Conservation (phyloP, 30 jellyfish, hydroid and myxozoan genomes). For the Sanderia malayensis region DNA sequence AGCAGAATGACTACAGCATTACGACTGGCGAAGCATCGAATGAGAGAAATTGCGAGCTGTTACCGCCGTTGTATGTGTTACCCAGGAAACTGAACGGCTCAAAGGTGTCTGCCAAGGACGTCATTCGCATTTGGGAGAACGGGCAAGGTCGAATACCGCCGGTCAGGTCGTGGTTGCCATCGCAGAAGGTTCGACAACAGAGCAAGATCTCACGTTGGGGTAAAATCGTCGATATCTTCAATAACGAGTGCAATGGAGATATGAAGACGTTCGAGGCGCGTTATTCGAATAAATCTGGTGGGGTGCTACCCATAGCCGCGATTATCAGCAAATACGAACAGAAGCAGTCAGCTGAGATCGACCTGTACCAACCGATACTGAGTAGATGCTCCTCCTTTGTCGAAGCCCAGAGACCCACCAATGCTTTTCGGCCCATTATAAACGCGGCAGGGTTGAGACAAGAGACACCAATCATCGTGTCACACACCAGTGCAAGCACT, state of each 20-base stretch:
- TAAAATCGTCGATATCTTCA: slow-evolving; percentile 86
- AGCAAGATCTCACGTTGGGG: slow-evolving; percentile 96
- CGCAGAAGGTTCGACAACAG: slow-evolving; percentile 88
- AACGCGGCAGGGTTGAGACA: neutral
- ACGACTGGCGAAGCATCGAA: neutral
- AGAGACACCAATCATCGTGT: neutral
- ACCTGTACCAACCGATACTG: slow-evolving; percentile 33
- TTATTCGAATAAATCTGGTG: slow-evolving; percentile 67
- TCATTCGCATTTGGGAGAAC: slow-evolving; percentile 85
- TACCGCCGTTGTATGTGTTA: slow-evolving; percentile 34
- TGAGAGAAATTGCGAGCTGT: neutral
- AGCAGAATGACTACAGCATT: too few species aligned
- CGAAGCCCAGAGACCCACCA: neutral
- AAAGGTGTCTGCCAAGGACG: slow-evolving; percentile 94
- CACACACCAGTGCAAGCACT: too few species aligned
- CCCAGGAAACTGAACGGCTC: slow-evolving; percentile 96
- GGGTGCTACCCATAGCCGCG: slow-evolving; percentile 87
- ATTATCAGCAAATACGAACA: slow-evolving; percentile 78
- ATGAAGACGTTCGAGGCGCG: slow-evolving; percentile 61
- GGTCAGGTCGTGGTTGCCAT: slow-evolving; percentile 77
- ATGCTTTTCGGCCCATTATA: neutral
- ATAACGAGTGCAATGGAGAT: slow-evolving; percentile 71
- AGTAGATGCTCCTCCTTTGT: neutral
- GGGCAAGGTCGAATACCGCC: slow-evolving; percentile 95
- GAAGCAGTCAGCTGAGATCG: slow-evolving; percentile 11